Evolutionary conservation across 1,140 invertebrate species (phyloP), one percentile per base, ranked within the genome.

Genomic region (Ceratosolen solmsi): DNA sequence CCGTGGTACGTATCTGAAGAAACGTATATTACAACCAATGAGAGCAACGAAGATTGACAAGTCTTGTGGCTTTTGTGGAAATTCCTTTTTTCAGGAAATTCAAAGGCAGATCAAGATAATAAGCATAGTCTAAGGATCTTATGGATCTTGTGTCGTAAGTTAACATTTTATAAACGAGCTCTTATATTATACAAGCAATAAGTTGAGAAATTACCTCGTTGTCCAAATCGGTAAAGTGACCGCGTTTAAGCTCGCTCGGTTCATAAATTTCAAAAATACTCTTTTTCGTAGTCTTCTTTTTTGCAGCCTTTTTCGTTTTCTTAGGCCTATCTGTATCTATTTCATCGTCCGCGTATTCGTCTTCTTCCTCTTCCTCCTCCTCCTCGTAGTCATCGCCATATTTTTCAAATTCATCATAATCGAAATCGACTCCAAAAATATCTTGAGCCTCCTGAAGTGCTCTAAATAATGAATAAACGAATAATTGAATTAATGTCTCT

Each of bases 351-450:
- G 95, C 93, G 86, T 96, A 96, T 74, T 96, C 94, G 49, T 82
- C 80, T 36, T 82, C 79, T 11, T 96, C 95, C 15, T 95, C 94
- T 20, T 95, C 95, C 25, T 95, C 94, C 63, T 96, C 95, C 70
- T 96, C 96, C 82, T 98, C 96, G 87, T 97, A 96, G 83, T 96
- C 95, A 11, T 97, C 96, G 27, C 95, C 97, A 91, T 96, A 97
- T 88, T 97, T 96, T 46, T 95, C 95, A 92, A 99, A 98, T 86
- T 99, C 98, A 84, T 98, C 97, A 90, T 96, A 99, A 91, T 99
- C 98, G 92, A 99, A 99, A 89, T 99, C 97, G 30, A 99, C 98
- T 79, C 99, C 99, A 91, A 99, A 99, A 85, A 99, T 99, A 88
- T 99, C 99, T 91, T 99, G 98, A 75, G 99, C 99, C 92, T 99